phyloP scores from a whole-genome alignment of 2,113 vertebrate species.

The Eupsittula cactorum region DNA sequence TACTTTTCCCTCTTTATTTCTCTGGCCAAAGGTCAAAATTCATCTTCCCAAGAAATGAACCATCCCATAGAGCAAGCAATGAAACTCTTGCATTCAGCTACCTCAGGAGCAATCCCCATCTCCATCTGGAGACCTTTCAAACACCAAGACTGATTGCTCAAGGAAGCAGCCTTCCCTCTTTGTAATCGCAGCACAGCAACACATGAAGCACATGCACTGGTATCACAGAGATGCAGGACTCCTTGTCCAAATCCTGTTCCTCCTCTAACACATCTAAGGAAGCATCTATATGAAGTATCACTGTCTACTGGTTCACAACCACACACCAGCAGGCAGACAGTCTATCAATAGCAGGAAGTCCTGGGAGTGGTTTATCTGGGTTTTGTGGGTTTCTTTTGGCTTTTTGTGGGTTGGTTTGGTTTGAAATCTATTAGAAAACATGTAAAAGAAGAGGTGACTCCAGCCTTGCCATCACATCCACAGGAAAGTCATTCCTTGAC shows the following conservation, averaged over 20 bases:
- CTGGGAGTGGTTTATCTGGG: neutral
- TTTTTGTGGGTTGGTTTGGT: neutral
- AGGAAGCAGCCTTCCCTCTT: neutral
- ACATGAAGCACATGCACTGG: accelerated
- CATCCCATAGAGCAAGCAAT: neutral
- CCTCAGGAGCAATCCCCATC: neutral
- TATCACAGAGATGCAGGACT: neutral
- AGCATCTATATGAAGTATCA: neutral
- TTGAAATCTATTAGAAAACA: neutral
- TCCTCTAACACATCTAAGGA: neutral
- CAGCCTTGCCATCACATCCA: neutral
- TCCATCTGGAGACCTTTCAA: neutral
- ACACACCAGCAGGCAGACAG: neutral
- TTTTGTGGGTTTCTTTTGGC: neutral
- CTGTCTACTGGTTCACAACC: neutral
- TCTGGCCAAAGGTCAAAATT: neutral
- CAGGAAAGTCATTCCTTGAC: neutral
- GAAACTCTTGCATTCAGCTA: neutral
- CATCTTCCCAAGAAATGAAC: neutral
- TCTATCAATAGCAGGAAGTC: no score
- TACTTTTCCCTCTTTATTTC: neutral
- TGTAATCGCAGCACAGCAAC: neutral
- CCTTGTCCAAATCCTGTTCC: neutral
- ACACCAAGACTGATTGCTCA: neutral
- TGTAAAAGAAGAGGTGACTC: neutral